Evolutionary conservation across 1,140 invertebrate genomes (phyloP).

Genomic region (Hypsibius dujardini): DNA sequence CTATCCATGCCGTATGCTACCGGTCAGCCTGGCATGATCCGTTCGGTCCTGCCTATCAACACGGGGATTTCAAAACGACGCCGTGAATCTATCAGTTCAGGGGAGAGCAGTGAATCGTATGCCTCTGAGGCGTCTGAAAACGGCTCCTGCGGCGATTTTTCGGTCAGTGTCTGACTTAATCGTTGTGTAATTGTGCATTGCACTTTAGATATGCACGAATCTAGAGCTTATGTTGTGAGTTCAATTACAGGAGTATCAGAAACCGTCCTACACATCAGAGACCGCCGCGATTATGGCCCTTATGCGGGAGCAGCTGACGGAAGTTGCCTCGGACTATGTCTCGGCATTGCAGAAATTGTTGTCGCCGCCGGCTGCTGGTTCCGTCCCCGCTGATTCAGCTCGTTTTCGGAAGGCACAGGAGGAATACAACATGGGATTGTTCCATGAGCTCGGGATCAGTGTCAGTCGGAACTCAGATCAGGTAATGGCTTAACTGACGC

Average conservation of each 20-base stretch:
- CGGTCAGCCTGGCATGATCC: not conserved
- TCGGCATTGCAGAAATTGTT: not conserved
- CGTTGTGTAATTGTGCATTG: too few species aligned
- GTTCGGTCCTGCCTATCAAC: not conserved
- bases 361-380: not conserved
- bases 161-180: too few species aligned
- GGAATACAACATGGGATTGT: constrained; percentile 4
- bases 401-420: not conserved
- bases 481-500: not conserved
- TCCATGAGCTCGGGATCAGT: constrained; percentile 11
- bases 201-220: too few species aligned
- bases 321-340: not conserved
- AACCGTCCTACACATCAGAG: not conserved
- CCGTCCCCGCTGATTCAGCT: not conserved
- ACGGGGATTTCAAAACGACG: too few species aligned
- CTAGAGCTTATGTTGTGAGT: too few species aligned
- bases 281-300: not conserved
- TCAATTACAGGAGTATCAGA: not conserved
- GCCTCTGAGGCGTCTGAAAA: too few species aligned
- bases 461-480: not conserved
- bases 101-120: too few species aligned
- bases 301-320: constrained; percentile 9
- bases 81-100: too few species aligned
- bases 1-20: not conserved
- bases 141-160: too few species aligned